phyloP scores from a whole-genome alignment of 1,140 invertebrate species.

The Bombus difficillimus region DNA sequence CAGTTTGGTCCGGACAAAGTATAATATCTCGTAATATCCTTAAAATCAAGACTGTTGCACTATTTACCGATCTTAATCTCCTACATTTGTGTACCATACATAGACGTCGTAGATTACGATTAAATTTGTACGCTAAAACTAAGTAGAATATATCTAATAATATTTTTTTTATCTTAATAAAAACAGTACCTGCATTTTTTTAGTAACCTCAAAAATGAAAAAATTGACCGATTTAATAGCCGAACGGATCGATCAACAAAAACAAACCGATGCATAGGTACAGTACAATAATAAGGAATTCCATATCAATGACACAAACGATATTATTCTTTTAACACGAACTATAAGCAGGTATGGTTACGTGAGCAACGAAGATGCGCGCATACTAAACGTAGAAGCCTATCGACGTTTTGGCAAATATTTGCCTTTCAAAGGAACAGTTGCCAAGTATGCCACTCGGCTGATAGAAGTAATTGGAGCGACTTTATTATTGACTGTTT shows the following conservation, averaged over 20 bases:
- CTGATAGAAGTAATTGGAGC: conserved; percentile 46
- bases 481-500: conserved; percentile 32
- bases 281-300: background rate
- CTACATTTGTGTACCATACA: background rate
- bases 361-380: background rate
- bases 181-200: background rate
- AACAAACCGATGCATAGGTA: background rate
- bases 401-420: conserved; percentile 38
- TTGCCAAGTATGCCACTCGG: conserved; percentile 36
- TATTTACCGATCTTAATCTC: background rate
- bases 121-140: background rate
- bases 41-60: background rate
- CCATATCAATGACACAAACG: background rate
- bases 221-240: background rate
- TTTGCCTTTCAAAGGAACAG: conserved; percentile 15
- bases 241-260: background rate
- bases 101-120: background rate
- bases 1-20: too few relatives aligned
- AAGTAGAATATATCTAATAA: background rate
- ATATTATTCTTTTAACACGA: background rate
- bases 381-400: background rate
- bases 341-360: background rate
- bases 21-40: background rate
- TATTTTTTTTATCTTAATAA: background rate
- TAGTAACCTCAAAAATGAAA: background rate